Conservation (phyloP, 2,113 vertebrate species). For the Mola mola region DNA sequence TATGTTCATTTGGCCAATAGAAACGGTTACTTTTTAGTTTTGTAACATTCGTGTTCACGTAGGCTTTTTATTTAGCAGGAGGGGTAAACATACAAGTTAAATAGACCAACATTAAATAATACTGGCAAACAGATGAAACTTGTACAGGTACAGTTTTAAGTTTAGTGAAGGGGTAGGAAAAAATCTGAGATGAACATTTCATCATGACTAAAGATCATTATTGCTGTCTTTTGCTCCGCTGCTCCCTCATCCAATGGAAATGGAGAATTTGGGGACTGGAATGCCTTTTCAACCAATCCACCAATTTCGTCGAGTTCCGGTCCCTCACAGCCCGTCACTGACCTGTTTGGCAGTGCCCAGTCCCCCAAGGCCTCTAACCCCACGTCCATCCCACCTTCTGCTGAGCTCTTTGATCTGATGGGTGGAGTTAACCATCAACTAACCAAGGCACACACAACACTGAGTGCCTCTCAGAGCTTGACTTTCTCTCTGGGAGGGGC, state of each 20-base stretch:
- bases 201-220: not conserved
- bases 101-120: no score
- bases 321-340: slow-evolving; percentile 63
- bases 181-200: no score
- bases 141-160: no score
- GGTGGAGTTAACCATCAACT: slow-evolving; percentile 76
- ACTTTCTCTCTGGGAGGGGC: slow-evolving; percentile 89
- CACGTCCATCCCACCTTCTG: slow-evolving; percentile 73
- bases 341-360: slow-evolving; percentile 78
- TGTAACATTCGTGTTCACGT: no score
- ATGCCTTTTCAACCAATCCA: slow-evolving; percentile 87
- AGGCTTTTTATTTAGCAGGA: no score
- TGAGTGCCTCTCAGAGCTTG: slow-evolving; percentile 94
- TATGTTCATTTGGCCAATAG: no score
- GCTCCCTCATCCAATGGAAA: slow-evolving; percentile 86
- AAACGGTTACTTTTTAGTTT: no score
- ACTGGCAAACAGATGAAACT: no score
- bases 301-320: slow-evolving; percentile 64
- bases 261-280: slow-evolving; percentile 97
- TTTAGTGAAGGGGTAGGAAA: no score
- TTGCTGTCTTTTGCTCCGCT: slow-evolving; percentile 58
- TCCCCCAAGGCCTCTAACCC: slow-evolving; percentile 65
- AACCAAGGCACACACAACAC: slow-evolving; percentile 81
- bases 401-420: slow-evolving; percentile 94
- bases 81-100: no score